Percentiles rank a stretch among this genome's conserved stretches.
These are phyloP conservation scores for Spea bombifrons DNA, from an alignment of 2,113 vertebrate genomes.

Conservation along the genomic window DNA sequence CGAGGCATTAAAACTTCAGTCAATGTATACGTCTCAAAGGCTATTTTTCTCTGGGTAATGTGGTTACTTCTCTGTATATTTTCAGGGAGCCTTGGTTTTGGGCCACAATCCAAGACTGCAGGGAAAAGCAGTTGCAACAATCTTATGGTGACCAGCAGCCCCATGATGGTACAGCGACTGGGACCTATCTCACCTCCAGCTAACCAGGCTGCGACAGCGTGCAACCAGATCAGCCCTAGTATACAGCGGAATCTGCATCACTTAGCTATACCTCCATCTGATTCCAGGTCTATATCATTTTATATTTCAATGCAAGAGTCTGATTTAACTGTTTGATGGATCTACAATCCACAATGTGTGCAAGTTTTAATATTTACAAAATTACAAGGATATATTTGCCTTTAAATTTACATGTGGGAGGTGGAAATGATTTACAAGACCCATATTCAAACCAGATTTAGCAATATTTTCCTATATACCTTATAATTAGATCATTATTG, in stretches of 20 bases:
- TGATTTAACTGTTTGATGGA: too few species aligned
- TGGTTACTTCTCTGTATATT: slow-evolving; percentile 54
- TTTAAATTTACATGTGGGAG: background rate
- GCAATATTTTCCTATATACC: too few species aligned
- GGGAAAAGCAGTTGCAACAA: slow-evolving; percentile 72
- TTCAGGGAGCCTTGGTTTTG: slow-evolving; percentile 71
- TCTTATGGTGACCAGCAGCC: slow-evolving; percentile 71
- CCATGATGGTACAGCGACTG: slow-evolving; percentile 72
- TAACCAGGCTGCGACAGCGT: slow-evolving; percentile 63
- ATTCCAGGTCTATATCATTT: slow-evolving; percentile 77
- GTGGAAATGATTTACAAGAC: too few species aligned
- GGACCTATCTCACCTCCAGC: slow-evolving; percentile 63
- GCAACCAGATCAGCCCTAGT: slow-evolving; percentile 62
- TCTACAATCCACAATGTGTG: background rate
- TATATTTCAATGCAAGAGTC: background rate
- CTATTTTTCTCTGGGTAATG: too few species aligned
- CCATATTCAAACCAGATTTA: too few species aligned
- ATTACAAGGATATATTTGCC: background rate
- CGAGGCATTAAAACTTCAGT: too few species aligned
- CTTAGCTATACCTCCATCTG: slow-evolving; percentile 69
- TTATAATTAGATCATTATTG: too few species aligned
- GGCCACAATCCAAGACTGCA: slow-evolving; percentile 65
- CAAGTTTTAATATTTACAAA: background rate
- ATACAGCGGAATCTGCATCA: slow-evolving; percentile 67
- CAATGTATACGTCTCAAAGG: too few species aligned